Percentiles rank a stretch among this genome's conserved stretches.
phyloP scores from a whole-genome alignment of 2,797 vertebrate genomes.

The Propithecus perrieri region DNA sequence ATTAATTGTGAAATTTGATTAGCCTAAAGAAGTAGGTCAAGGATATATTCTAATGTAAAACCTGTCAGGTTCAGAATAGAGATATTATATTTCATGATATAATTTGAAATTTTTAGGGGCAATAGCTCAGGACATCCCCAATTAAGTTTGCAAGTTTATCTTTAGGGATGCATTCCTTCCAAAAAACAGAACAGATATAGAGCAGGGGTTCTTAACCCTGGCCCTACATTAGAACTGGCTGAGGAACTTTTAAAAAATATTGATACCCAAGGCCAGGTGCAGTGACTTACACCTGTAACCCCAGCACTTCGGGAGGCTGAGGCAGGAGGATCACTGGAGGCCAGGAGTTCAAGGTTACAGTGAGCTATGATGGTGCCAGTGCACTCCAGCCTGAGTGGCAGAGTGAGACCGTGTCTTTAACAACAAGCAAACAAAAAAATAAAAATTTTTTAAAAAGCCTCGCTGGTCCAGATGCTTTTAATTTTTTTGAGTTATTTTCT shows the following conservation, averaged over 20 bases:
- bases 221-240: not conserved
- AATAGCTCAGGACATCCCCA: not conserved
- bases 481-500: not conserved
- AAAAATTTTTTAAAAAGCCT: not conserved
- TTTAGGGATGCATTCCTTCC: not conserved
- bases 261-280: not conserved
- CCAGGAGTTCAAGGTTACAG: not conserved
- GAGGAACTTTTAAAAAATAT: not conserved
- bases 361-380: not conserved
- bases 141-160: not conserved
- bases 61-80: not conserved
- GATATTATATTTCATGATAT: not conserved
- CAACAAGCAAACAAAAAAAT: not conserved
- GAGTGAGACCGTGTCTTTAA: not conserved
- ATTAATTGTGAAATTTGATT: not conserved
- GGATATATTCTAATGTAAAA: not conserved
- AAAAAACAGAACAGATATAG: not conserved
- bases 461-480: not conserved
- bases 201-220: not conserved
- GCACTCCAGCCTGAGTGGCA: not conserved
- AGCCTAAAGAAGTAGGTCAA: not conserved
- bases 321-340: not conserved
- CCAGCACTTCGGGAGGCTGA: not conserved
- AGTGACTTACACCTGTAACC: not conserved
- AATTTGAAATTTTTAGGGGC: not conserved